Percentiles rank a stretch among this genome's conserved stretches.
These are phyloP conservation scores for Lamprotornis superbus DNA, from an alignment of 2,113 vertebrate species.

Conservation along the genomic window DNA sequence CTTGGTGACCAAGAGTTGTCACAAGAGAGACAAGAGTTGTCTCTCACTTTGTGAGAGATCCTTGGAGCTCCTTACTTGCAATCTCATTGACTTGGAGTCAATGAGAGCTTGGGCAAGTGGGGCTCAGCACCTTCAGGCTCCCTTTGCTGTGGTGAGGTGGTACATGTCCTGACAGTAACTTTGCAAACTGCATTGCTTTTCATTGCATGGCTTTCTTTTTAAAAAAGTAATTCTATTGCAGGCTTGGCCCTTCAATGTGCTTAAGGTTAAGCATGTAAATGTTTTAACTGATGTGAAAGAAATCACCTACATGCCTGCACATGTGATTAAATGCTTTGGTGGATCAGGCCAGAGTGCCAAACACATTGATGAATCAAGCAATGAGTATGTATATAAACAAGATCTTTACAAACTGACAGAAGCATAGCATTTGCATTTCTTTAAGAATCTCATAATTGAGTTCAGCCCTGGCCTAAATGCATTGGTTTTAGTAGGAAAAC, in stretches of 20 bases:
- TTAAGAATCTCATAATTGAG: not conserved
- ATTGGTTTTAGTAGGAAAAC: not conserved
- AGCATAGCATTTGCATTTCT: not conserved
- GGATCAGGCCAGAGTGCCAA: not conserved
- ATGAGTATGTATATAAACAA: not conserved
- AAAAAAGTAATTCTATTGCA: not conserved
- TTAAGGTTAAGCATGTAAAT: not conserved
- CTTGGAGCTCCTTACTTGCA: not conserved
- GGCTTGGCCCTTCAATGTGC: not conserved
- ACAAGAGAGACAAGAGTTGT: no score
- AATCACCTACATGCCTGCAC: not conserved
- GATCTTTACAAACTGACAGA: not conserved
- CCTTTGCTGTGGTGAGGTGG: not conserved
- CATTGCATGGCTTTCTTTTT: not conserved
- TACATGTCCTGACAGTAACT: not conserved
- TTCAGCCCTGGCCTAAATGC: not conserved
- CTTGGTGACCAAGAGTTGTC: not conserved
- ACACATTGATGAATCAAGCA: not conserved
- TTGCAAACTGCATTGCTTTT: not conserved
- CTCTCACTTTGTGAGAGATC: not conserved
- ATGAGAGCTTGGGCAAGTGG: not conserved
- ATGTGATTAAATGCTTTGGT: conserved; percentile 20
- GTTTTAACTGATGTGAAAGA: conserved; percentile 11
- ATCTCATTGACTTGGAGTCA: no score
- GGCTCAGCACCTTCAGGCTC: not conserved